phyloP scores from a whole-genome alignment of 2,113 vertebrate species.

The Gadus chalcogrammus region DNA sequence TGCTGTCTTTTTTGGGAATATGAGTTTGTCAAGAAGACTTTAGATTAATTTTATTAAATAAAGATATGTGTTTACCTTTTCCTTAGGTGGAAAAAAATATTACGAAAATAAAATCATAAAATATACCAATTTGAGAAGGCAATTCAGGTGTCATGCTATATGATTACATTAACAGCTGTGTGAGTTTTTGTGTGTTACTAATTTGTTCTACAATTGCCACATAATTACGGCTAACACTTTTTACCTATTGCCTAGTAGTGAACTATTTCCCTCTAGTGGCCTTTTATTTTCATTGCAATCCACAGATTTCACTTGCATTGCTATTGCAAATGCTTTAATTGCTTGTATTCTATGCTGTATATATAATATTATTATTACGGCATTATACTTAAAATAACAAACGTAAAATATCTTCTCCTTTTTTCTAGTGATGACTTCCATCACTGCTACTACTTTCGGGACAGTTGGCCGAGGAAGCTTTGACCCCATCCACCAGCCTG shows the following conservation, averaged over 20 bases:
- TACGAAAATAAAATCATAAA: no score
- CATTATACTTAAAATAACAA: no score
- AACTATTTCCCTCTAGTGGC: conserved; percentile 53
- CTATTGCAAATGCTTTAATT: conserved; percentile 2
- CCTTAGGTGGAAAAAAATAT: no score
- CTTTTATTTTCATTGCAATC: no score
- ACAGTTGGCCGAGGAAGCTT: conserved; percentile 31
- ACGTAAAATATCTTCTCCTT: conserved; percentile 17
- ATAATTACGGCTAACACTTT: not conserved
- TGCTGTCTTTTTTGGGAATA: not conserved
- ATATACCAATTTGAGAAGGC: no score
- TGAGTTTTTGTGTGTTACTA: conserved; percentile 14
- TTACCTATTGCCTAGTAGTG: not conserved
- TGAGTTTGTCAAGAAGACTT: not conserved
- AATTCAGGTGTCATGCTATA: no score
- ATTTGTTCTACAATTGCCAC: no score
- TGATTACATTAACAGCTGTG: not conserved
- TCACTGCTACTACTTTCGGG: conserved; percentile 23
- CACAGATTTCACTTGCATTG: conserved; percentile 7
- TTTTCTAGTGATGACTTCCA: conserved; percentile 35
- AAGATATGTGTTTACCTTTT: no score
- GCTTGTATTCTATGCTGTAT: not conserved
- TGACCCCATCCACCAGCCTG: conserved; percentile 43
- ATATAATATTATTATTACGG: not conserved
- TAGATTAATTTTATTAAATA: not conserved